phyloP scores from a whole-genome alignment of 2,888 invertebrate species.

The Scaptomyza parva region DNA sequence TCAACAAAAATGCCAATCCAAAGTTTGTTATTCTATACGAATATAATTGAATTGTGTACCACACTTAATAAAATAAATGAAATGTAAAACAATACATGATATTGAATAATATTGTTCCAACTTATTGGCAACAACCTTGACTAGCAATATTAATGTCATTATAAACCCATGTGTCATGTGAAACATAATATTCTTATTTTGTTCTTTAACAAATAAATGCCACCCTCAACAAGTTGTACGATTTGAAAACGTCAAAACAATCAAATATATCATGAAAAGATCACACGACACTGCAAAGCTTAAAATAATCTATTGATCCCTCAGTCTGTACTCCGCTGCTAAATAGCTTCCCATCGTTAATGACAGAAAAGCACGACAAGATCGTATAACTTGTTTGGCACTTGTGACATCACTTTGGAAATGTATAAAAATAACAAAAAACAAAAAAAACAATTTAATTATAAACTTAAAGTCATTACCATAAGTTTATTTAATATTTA shows the following conservation, averaged over 20 bases:
- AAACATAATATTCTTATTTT: conserved; percentile 5
- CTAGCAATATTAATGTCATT: neutral
- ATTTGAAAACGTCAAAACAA: conserved; percentile 61
- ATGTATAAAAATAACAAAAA: conserved; percentile 73
- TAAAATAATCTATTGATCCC: conserved; percentile 1
- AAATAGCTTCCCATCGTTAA: conserved; percentile 35
- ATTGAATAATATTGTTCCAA: too few species aligned
- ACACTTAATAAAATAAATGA: neutral
- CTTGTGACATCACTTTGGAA: conserved; percentile 76
- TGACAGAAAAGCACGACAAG: conserved; percentile 30
- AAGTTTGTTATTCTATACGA: neutral
- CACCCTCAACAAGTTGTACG: conserved; percentile 12
- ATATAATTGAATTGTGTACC: neutral
- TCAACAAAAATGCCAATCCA: neutral
- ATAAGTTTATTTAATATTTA: too few species aligned
- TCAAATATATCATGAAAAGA: conserved; percentile 54
- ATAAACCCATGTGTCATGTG: conserved; percentile 4
- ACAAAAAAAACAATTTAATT: too few species aligned
- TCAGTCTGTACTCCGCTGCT: neutral
- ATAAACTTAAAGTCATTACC: too few species aligned
- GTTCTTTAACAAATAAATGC: conserved; percentile 2
- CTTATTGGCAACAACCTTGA: conserved; percentile 3
- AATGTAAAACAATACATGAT: neutral
- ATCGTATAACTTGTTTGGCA: conserved; percentile 66
- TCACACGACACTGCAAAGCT: conserved; percentile 59